Evolutionary conservation across 2,888 invertebrate species (phyloP).

Genomic region (Dilophus febrilis): DNA sequence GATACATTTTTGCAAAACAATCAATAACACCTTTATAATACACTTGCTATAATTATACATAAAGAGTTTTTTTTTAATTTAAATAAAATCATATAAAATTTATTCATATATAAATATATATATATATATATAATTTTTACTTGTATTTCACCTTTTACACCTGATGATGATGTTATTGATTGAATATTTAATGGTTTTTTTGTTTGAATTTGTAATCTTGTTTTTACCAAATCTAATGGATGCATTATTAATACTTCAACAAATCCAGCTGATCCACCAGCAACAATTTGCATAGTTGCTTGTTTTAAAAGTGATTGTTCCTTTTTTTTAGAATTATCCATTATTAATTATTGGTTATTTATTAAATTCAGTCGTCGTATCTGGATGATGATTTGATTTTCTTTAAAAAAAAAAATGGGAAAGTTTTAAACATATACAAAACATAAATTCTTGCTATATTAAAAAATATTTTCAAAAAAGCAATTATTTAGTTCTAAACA

Average conservation of each 20-base stretch:
- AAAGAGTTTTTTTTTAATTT: conserved; percentile 13
- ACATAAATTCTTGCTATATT: no score
- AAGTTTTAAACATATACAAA: no score
- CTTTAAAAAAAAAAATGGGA: no score
- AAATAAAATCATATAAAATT: background rate
- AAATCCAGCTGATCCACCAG: conserved; percentile 86
- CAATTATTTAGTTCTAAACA: no score
- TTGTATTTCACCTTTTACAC: conserved; percentile 9
- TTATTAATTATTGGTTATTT: background rate
- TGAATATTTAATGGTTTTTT: conserved; percentile 15
- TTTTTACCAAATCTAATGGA: conserved; percentile 85
- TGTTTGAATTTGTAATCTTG: conserved; percentile 64
- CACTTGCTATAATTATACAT: conserved; percentile 17
- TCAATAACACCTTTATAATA: conserved; percentile 66
- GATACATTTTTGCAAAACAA: conserved; percentile 79
- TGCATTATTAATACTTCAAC: conserved; percentile 94
- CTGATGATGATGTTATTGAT: background rate
- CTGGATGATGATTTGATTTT: no score
- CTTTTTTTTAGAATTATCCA: background rate
- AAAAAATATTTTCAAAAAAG: no score
- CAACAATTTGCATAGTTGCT: conserved; percentile 63
- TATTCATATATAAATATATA: background rate
- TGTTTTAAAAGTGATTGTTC: conserved; percentile 35
- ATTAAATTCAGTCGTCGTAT: no score
- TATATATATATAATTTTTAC: conserved; percentile 14